These are phyloP conservation scores for Thereva nobilitata DNA, from an alignment of 2,888 invertebrate genomes.

Conservation along the genomic window DNA sequence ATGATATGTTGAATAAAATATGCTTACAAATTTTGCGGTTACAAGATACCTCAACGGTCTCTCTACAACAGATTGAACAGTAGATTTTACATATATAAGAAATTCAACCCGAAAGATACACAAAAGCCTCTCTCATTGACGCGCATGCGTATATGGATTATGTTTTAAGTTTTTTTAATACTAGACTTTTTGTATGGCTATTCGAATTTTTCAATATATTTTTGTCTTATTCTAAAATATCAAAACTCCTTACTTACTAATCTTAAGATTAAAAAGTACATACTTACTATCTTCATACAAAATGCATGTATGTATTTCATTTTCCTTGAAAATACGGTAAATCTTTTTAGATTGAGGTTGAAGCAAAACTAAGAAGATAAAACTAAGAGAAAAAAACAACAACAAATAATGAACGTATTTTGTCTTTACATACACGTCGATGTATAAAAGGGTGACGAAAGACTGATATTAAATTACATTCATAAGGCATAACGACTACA, in stretches of 20 bases:
- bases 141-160: slow-evolving; percentile 19
- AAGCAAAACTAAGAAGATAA: not conserved
- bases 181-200: too few species aligned
- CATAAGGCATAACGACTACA: slow-evolving; percentile 39
- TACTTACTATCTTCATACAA: too few species aligned
- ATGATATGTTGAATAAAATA: slow-evolving; percentile 27
- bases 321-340: too few species aligned
- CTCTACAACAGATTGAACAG: not conserved
- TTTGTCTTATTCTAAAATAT: not conserved
- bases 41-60: slow-evolving; percentile 14
- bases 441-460: slow-evolving; percentile 17
- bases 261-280: too few species aligned
- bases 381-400: not conserved
- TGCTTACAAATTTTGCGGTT: slow-evolving; percentile 34
- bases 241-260: too few species aligned
- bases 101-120: slow-evolving; percentile 16
- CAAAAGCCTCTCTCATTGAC: not conserved
- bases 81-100: not conserved
- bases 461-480: slow-evolving; percentile 34
- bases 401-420: not conserved
- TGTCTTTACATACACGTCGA: not conserved
- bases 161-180: not conserved
- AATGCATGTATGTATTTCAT: too few species aligned
- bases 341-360: too few species aligned
- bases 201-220: slow-evolving; percentile 5